Base-by-base conservation (phyloP, 2,888 invertebrate genomes). In the Polydrusus cervinus region DNA sequence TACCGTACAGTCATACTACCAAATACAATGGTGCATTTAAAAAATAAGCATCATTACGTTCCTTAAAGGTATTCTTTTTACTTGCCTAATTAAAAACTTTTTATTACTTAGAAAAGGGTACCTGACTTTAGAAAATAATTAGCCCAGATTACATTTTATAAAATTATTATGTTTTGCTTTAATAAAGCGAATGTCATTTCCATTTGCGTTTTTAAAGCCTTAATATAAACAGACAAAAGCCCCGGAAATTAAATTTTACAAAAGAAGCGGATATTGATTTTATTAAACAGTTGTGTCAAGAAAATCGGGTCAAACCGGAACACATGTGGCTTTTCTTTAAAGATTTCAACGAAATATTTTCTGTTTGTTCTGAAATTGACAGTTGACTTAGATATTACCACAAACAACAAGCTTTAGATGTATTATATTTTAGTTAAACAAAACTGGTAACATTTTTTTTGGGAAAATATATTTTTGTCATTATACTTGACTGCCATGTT, bases 261-360 rank as follows among this genome's bases (percentile, higher is more conserved):
- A 55, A 55, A 30, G 30, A n/a, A 55, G 14, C 11, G 55, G 55
- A 34, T 55, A 55, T 55, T 14, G 55, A 55, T 55, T 55, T 55
- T 55, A 55, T 34, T 34, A 14, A 55, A 34, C 34, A 14, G 34
- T 34, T 55, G 14, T 55, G 30, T 55, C n/a, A 55, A 20, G 34
- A 34, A 34, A 55, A 55, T 55, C 34, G 55, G 34, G 55, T 55
- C 55, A 55, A 9, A 14, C 20, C 14, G 55, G 34, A 55, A 55
- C 55, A 55, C 55, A 55, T 55, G 34, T 55, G 55, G 55, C 55
- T 34, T 55, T 55, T 34, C 55, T 55, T 55, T 34, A 34, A 55
- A 55, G 14, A 55, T 55, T 55, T 55, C n/a, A 55, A 34, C 55
- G 55, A 34, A 30, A 20, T 20, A 51, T 51, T 14, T 55, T 30